Conservation (phyloP, 1,140 invertebrate species). For the Araneus ventricosus region DNA sequence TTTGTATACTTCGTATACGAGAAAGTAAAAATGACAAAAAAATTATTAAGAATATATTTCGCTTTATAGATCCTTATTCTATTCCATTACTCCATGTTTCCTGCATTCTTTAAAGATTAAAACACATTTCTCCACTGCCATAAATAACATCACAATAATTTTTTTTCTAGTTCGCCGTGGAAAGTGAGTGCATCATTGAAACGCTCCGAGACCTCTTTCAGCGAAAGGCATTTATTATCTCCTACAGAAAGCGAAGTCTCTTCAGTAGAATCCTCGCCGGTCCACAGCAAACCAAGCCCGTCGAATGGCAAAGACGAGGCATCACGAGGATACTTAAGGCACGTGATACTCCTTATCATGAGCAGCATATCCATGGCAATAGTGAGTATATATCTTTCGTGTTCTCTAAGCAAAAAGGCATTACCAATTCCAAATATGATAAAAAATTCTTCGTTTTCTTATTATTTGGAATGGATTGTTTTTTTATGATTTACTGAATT, state of each 20-base stretch:
- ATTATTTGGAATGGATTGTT: no score
- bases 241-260: slow-evolving; percentile 18
- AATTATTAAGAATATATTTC: no score
- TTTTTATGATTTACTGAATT: no score
- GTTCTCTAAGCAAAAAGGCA: no score
- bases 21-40: no score
- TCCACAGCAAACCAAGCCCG: not conserved
- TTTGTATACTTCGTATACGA: no score
- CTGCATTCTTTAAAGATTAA: no score
- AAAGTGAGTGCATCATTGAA: slow-evolving; percentile 11
- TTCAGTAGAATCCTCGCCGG: slow-evolving; percentile 38
- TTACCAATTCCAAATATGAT: no score
- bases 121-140: not conserved
- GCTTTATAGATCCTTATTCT: no score
- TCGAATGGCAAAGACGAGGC: not conserved
- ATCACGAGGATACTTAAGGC: slow-evolving; percentile 12
- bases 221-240: slow-evolving; percentile 55
- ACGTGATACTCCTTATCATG: slow-evolving; percentile 68
- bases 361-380: slow-evolving; percentile 72
- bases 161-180: slow-evolving; percentile 9
- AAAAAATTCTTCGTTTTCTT: no score
- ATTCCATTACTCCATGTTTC: no score
- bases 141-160: not conserved
- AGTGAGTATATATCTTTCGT: slow-evolving; percentile 35
- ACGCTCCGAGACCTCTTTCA: slow-evolving; percentile 67